A percentile compares a stretch with the other conserved stretches of the same genome.
These are phyloP conservation scores for Tiphia femorata DNA, from an alignment of 2,888 invertebrate species.

Conservation along the genomic window DNA sequence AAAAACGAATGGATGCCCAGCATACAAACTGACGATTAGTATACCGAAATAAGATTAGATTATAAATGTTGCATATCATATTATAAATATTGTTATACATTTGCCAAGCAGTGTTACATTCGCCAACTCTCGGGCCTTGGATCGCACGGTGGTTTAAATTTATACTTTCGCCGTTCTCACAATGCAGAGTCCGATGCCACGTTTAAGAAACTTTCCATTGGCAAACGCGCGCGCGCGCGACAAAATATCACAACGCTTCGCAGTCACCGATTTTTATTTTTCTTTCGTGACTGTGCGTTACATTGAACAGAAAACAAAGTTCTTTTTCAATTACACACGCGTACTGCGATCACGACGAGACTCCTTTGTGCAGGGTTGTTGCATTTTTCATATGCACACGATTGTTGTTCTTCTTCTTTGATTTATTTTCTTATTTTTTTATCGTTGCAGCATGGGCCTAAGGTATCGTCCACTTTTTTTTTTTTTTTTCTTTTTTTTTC, in stretches of 20 bases:
- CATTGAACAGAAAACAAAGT: too few relatives aligned
- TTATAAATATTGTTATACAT: slow-evolving; percentile 68
- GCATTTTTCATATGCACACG: neutral
- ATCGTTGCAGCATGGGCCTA: too few relatives aligned
- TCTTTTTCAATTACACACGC: too few relatives aligned
- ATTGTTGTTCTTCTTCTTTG: neutral
- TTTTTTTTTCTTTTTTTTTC: too few relatives aligned
- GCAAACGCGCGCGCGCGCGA: too few relatives aligned
- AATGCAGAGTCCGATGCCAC: neutral
- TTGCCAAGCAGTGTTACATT: slow-evolving; percentile 63
- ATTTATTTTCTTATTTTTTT: too few relatives aligned
- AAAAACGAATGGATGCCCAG: slow-evolving; percentile 66
- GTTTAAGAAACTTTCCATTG: neutral
- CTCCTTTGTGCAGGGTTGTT: too few relatives aligned
- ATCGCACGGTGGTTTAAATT: slow-evolving; percentile 25
- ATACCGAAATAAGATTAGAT: slow-evolving; percentile 66
- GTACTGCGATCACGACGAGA: too few relatives aligned
- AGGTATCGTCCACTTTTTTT: neutral
- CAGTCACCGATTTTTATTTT: too few relatives aligned
- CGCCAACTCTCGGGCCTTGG: slow-evolving; percentile 47
- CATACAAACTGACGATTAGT: slow-evolving; percentile 63
- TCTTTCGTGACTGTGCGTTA: too few relatives aligned
- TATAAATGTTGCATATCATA: slow-evolving; percentile 69
- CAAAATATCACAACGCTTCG: too few relatives aligned
- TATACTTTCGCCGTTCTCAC: neutral